A percentile compares a stretch with the other conserved stretches of the same genome.
These are phyloP conservation scores for Cynodonichthys magdalenae DNA, from an alignment of 2,797 vertebrate species.

Conservation along the genomic window DNA sequence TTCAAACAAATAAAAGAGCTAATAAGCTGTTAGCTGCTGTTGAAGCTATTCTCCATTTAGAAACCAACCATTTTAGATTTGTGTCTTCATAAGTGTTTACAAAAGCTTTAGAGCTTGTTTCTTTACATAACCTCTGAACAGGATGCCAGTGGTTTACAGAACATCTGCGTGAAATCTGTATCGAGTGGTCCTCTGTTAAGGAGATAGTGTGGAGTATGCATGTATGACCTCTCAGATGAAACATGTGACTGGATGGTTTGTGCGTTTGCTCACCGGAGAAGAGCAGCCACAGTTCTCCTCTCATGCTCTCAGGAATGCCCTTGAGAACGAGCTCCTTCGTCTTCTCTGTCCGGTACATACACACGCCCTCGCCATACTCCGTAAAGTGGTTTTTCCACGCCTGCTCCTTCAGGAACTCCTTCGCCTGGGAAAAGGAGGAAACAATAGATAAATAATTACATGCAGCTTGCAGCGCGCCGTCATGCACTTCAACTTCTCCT, in stretches of 20 bases:
- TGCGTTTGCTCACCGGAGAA: slow-evolving; percentile 87
- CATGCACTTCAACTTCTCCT: background rate
- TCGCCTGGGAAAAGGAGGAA: slow-evolving; percentile 80
- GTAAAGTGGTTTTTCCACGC: slow-evolving; percentile 98
- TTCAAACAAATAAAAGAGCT: too few species aligned
- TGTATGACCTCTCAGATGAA: slow-evolving; percentile 8
- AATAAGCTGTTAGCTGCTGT: background rate
- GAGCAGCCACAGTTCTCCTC: slow-evolving; percentile 95
- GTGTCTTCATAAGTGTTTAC: too few species aligned
- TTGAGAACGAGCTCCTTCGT: slow-evolving; percentile 91
- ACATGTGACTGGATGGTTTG: background rate
- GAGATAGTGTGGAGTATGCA: background rate
- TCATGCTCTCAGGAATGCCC: slow-evolving; percentile 91
- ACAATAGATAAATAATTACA: background rate
- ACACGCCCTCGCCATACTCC: slow-evolving; percentile 94
- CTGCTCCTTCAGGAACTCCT: slow-evolving; percentile 97
- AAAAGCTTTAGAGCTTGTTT: background rate
- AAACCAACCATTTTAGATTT: too few species aligned
- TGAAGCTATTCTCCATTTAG: background rate
- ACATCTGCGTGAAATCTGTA: background rate
- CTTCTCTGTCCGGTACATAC: slow-evolving; percentile 95
- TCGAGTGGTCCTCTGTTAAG: slow-evolving; percentile 1
- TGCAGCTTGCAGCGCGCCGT: slow-evolving; percentile 1
- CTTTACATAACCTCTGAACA: background rate
- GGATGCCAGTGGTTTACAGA: background rate